Percentiles rank a stretch among this genome's conserved stretches.
phyloP scores from a whole-genome alignment of 1,140 invertebrate species.

The Drosophila ogumai region DNA sequence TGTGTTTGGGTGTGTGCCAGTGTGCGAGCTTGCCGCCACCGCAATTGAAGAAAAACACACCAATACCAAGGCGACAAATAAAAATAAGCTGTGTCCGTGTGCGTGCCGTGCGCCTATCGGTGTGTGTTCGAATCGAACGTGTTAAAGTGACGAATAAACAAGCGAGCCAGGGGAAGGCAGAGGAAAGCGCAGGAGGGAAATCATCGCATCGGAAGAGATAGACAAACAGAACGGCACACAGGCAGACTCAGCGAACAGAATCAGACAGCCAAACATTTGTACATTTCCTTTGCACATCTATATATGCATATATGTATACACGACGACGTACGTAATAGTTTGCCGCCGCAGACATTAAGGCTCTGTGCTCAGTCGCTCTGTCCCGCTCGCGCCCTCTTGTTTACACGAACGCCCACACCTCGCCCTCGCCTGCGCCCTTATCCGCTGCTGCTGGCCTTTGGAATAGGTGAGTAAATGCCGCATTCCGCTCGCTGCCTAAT shows the following conservation, averaged over 20 bases:
- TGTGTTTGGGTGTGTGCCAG: slow-evolving; percentile 12
- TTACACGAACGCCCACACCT: slow-evolving; percentile 63
- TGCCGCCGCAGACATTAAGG: slow-evolving; percentile 76
- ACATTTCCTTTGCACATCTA: slow-evolving; percentile 75
- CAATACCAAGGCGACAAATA: slow-evolving; percentile 58
- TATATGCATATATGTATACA: slow-evolving; percentile 37
- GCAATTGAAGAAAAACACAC: slow-evolving; percentile 64
- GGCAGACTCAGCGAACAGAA: slow-evolving; percentile 14
- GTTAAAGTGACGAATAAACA: slow-evolving; percentile 82
- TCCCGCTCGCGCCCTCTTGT: slow-evolving; percentile 59
- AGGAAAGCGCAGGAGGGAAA: slow-evolving; percentile 38
- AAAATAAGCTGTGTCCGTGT: slow-evolving; percentile 69
- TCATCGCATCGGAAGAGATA: slow-evolving; percentile 56
- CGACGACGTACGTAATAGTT: slow-evolving; percentile 52
- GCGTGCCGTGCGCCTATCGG: slow-evolving; percentile 37
- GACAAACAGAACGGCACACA: slow-evolving; percentile 53
- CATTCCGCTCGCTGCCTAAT: slow-evolving; percentile 50
- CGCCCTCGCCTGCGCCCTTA: slow-evolving; percentile 16
- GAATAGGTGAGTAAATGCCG: slow-evolving; percentile 66
- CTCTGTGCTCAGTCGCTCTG: slow-evolving; percentile 51
- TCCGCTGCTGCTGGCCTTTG: slow-evolving; percentile 8
- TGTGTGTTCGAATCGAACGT: slow-evolving; percentile 65
- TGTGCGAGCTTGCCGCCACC: slow-evolving; percentile 58
- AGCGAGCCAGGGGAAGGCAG: slow-evolving; percentile 26
- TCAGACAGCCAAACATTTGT: slow-evolving; percentile 70